Base-by-base conservation (phyloP, 2,888 invertebrate species). In the Norana najaformis region DNA sequence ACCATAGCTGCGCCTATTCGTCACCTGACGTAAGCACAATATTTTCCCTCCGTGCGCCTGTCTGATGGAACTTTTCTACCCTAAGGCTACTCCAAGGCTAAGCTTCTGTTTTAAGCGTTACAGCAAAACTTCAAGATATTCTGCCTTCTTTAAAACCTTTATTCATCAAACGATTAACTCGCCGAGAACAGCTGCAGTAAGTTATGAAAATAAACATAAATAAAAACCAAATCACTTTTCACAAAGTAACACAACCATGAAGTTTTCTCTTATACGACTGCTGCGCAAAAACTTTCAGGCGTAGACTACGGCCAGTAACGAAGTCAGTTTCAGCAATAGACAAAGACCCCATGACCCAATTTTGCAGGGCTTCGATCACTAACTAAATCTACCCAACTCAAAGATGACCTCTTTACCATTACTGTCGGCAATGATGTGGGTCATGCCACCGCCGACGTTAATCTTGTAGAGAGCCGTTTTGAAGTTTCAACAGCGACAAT, bases 361-460 rank as follows among this genome's bases (percentile, higher is more conserved):
- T 89, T 35, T 35, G 37, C 38, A 20, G 41, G 88, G 88, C 36
- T 23, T 82, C 18, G 47, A 88, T 88, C 69, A 36, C 47, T 39
- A 85, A 38, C 85, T 82, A 88, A 88, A 53, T 37, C 47, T 20
- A 90, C 37, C 35, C 47, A 88, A 23, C 39, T 37, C 20, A 23
- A 88, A 83, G n/a, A 89, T 38, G 23, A n/a, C 35, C 39, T n/a
- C 30, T 89, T 88, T 34, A 90, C 90, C 90, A 88, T 83, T 88
- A 53, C 89, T 90, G 91, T 91, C 89, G 38, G 85, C 90, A 38
- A 90, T 91, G 83, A 85, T 91, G 88, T 89, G 89, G 34, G 89
- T 90, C 90, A 90, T 89, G 96, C 95, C 88, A 36, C 88, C 88
- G 69, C 69, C 69, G 18, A 85, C 85, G 85, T 85, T 85, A 35